Evolutionary conservation across 2,888 invertebrate genomes (phyloP).

Genomic region (Lordiphosa fenestrarum): DNA sequence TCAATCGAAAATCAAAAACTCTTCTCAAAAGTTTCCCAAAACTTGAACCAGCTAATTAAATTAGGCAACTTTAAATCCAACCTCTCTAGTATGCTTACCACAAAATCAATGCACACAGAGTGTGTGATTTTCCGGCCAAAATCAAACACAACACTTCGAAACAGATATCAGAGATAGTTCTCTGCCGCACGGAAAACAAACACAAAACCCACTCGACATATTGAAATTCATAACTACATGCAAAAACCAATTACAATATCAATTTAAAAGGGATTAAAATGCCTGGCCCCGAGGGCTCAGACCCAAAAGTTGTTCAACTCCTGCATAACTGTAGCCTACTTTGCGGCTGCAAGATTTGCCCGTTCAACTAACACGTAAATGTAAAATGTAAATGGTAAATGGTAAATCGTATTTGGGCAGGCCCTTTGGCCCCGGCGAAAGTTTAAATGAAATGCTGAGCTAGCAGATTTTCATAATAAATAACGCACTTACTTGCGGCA

Average conservation of each 20-base stretch:
- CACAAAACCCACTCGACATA: conserved; percentile 45
- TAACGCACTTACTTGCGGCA: conserved; percentile 41
- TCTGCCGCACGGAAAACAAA: conserved; percentile 9
- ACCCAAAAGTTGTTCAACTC: conserved; percentile 8
- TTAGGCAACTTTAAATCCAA: too few species aligned
- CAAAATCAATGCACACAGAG: too few species aligned
- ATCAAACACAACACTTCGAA: too few species aligned
- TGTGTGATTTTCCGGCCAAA: too few species aligned
- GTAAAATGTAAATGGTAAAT: conserved; percentile 46
- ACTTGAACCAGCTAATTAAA: too few species aligned
- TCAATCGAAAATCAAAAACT: too few species aligned
- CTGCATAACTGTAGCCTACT: conserved; percentile 28
- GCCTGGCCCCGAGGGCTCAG: conserved; percentile 43
- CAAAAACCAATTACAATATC: conserved; percentile 74
- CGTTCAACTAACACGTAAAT: conserved; percentile 20
- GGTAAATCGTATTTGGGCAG: conserved; percentile 52
- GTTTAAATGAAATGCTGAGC: conserved; percentile 66
- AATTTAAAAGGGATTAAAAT: conserved; percentile 74
- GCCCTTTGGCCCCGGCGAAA: conserved; percentile 19
- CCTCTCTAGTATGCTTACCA: too few species aligned
- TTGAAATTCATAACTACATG: conserved; percentile 66
- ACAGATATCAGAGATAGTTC: too few species aligned
- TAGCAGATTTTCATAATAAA: conserved; percentile 67
- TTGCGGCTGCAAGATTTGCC: conserved; percentile 36
- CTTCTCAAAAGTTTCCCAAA: too few species aligned